phyloP scores from a whole-genome alignment of 2,888 invertebrate species.

The Megaustenia siamemsis region DNA sequence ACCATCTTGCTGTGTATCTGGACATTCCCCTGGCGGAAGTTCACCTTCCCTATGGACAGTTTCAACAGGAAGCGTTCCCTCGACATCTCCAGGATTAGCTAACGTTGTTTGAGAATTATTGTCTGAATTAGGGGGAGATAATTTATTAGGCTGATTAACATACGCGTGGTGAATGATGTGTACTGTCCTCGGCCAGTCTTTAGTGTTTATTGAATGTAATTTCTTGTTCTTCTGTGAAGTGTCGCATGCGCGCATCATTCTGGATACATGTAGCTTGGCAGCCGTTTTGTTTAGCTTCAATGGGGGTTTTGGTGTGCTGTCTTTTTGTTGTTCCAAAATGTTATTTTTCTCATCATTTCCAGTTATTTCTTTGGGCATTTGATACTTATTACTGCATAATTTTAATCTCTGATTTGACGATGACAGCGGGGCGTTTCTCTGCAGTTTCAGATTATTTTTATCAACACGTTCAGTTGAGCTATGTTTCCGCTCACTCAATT shows the following conservation, averaged over 20 bases:
- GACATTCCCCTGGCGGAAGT: background rate
- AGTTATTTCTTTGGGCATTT: background rate
- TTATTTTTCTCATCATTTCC: background rate
- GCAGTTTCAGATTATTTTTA: background rate
- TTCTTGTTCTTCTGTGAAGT: background rate
- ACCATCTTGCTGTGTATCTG: too few relatives aligned
- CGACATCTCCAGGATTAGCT: too few relatives aligned
- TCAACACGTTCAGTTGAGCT: too few relatives aligned
- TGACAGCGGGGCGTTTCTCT: background rate
- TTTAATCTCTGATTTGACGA: too few relatives aligned
- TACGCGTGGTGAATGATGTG: conserved; percentile 11
- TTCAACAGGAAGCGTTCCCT: background rate
- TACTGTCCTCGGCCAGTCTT: conserved; percentile 17
- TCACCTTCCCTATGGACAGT: background rate
- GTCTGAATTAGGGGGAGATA: background rate
- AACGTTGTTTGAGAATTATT: background rate
- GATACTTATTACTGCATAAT: background rate
- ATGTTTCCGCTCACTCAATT: too few relatives aligned
- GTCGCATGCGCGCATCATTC: background rate
- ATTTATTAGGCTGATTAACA: background rate
- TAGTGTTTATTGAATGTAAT: background rate
- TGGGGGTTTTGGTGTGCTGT: background rate
- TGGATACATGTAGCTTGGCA: background rate
- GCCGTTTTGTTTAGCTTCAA: background rate
- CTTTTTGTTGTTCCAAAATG: background rate